phyloP scores from a whole-genome alignment of 2,888 invertebrate genomes.

The Agrochola circellaris region DNA sequence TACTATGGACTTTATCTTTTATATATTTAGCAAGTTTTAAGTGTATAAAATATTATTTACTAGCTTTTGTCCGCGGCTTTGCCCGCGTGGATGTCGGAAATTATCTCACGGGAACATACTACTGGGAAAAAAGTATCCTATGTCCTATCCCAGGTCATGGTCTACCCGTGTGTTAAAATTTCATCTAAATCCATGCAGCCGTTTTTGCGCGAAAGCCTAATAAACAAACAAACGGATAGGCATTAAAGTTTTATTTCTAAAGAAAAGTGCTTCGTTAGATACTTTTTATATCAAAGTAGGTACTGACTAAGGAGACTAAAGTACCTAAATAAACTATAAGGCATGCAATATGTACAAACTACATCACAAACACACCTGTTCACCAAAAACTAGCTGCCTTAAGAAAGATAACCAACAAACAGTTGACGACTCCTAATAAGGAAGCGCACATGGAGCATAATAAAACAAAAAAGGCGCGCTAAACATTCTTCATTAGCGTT shows the following conservation, averaged over 20 bases:
- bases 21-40: not conserved
- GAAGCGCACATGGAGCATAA: conserved; percentile 62
- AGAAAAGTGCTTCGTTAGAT: not conserved
- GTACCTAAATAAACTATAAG: conserved; percentile 10
- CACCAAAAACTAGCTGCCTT: conserved; percentile 57
- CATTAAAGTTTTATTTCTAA: not conserved
- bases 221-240: too few relatives aligned
- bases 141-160: too few relatives aligned
- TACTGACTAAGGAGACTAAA: not conserved
- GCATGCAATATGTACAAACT: conserved; percentile 31
- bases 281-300: not conserved
- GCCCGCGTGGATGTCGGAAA: too few relatives aligned
- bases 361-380: conserved; percentile 63
- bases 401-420: conserved; percentile 56
- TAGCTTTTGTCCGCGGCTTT: too few relatives aligned
- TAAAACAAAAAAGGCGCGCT: conserved; percentile 78
- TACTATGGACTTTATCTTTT: conserved; percentile 16
- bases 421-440: conserved; percentile 64
- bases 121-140: too few relatives aligned
- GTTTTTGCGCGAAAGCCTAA: too few relatives aligned
- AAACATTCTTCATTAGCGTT: conserved; percentile 79
- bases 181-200: too few relatives aligned
- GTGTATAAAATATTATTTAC: not conserved
- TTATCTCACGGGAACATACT: too few relatives aligned
- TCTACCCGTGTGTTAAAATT: too few relatives aligned